phyloP scores from a whole-genome alignment of 92 coral and sea anemone genomes.

The Zoanthus sociatus region DNA sequence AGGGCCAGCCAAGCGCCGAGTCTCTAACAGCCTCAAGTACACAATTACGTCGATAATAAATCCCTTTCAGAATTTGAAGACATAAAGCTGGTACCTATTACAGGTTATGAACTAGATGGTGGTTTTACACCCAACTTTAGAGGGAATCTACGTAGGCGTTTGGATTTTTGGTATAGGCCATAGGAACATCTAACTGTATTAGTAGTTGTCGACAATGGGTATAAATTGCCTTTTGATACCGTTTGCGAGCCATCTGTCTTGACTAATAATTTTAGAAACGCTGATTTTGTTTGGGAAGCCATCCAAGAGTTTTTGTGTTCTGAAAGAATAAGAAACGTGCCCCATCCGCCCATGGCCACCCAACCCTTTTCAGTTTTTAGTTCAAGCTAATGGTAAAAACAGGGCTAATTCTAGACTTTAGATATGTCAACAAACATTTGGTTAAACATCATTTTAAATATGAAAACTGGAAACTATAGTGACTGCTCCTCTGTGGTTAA shows the following conservation, averaged over 20 bases:
- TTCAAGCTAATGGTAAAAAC: constrained; percentile 13
- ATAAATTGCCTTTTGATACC: constrained; percentile 23
- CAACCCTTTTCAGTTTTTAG: constrained; percentile 2
- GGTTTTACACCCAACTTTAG: background rate
- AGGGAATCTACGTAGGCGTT: constrained; percentile 12
- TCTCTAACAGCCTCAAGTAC: no score
- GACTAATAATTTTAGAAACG: background rate
- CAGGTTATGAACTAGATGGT: background rate
- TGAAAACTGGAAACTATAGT: constrained; percentile 7
- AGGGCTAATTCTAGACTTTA: background rate
- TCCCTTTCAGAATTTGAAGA: no score
- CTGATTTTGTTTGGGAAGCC: constrained; percentile 16
- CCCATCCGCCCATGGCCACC: background rate
- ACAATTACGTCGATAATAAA: no score
- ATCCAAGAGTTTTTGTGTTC: constrained; percentile 13
- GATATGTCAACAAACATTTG: background rate
- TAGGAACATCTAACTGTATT: background rate
- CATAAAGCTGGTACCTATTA: background rate
- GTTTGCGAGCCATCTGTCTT: background rate
- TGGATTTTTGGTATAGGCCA: constrained; percentile 24
- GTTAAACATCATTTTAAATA: constrained; percentile 3
- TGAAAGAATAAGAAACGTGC: background rate
- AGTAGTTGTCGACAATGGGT: constrained; percentile 1
- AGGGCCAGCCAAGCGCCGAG: no score
- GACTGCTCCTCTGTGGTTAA: constrained; percentile 19